Evolutionary conservation across 2,888 invertebrate genomes (phyloP).

Genomic region (Megastigmus dorsalis): DNA sequence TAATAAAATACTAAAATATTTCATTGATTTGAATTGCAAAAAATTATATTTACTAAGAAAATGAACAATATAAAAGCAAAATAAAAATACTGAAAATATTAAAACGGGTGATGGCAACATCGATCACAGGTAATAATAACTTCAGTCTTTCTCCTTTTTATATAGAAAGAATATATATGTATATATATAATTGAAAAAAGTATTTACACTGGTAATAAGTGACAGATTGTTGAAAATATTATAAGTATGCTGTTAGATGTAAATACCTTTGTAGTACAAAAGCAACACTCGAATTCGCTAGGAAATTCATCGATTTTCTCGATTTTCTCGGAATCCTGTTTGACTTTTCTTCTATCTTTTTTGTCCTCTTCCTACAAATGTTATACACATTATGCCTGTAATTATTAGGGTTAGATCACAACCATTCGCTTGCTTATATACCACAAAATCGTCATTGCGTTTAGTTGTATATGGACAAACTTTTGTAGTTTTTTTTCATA

Average conservation of each 20-base stretch:
- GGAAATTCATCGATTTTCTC: slow-evolving; percentile 91
- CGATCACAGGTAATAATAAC: slow-evolving; percentile 29
- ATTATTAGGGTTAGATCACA: slow-evolving; percentile 56
- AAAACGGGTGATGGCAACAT: slow-evolving; percentile 34
- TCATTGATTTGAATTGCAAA: slow-evolving; percentile 19
- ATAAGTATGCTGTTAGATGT: slow-evolving; percentile 38
- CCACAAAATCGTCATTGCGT: slow-evolving; percentile 26
- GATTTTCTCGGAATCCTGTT: slow-evolving; percentile 74
- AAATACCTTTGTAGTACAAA: slow-evolving; percentile 95
- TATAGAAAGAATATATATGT: slow-evolving; percentile 19
- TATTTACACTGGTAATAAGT: slow-evolving; percentile 49
- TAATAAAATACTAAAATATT: slow-evolving; percentile 15
- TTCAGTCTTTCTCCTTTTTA: slow-evolving; percentile 26
- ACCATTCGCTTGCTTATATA: slow-evolving; percentile 31
- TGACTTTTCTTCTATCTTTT: slow-evolving; percentile 75
- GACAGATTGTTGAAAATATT: slow-evolving; percentile 26
- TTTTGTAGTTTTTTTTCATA: no score
- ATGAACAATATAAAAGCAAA: slow-evolving; percentile 35
- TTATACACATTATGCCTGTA: slow-evolving; percentile 64
- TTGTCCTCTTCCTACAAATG: slow-evolving; percentile 77
- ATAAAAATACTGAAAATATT: slow-evolving; percentile 24
- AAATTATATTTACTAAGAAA: slow-evolving; percentile 9
- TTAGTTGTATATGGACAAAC: not conserved
- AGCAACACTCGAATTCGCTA: slow-evolving; percentile 97
- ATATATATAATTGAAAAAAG: slow-evolving; percentile 19